These are phyloP conservation scores for Hylaea fasciaria DNA, from an alignment of 2,888 invertebrate species.

Conservation along the genomic window DNA sequence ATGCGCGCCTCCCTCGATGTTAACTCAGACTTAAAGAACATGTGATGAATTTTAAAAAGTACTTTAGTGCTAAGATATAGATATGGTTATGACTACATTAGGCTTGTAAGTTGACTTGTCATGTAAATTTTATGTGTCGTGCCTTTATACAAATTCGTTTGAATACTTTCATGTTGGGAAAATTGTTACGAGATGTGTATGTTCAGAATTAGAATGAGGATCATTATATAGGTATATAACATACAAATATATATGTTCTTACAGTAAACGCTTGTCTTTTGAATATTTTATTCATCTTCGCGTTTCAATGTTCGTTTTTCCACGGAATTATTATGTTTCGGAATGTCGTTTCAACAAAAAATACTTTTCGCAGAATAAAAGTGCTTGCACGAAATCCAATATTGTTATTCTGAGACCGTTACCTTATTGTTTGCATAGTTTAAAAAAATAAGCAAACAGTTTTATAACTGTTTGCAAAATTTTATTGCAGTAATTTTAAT, in stretches of 20 bases:
- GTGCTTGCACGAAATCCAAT: slow-evolving; percentile 13
- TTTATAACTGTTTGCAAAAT: slow-evolving; percentile 49
- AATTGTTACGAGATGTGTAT: slow-evolving; percentile 55
- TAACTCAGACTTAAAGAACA: slow-evolving; percentile 61
- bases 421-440: slow-evolving; percentile 56
- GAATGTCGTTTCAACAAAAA: slow-evolving; percentile 5
- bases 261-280: slow-evolving; percentile 28
- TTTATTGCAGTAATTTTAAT: slow-evolving; percentile 51
- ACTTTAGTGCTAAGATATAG: slow-evolving; percentile 63
- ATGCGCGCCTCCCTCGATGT: slow-evolving; percentile 71
- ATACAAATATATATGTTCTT: too few species aligned
- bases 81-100: slow-evolving; percentile 71
- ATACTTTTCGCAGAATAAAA: slow-evolving; percentile 4
- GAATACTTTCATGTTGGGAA: slow-evolving; percentile 53
- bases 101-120: slow-evolving; percentile 67
- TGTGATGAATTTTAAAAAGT: slow-evolving; percentile 81
- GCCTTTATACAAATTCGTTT: slow-evolving; percentile 56
- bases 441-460: slow-evolving; percentile 48
- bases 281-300: slow-evolving; percentile 22
- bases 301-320: background rate
- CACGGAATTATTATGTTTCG: background rate
- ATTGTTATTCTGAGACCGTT: slow-evolving; percentile 50
- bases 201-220: slow-evolving; percentile 56
- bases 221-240: too few species aligned
- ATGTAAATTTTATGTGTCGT: slow-evolving; percentile 69